These are phyloP conservation scores for Apodemus sylvaticus DNA, from an alignment of 2,113 vertebrate species.

Conservation along the genomic window DNA sequence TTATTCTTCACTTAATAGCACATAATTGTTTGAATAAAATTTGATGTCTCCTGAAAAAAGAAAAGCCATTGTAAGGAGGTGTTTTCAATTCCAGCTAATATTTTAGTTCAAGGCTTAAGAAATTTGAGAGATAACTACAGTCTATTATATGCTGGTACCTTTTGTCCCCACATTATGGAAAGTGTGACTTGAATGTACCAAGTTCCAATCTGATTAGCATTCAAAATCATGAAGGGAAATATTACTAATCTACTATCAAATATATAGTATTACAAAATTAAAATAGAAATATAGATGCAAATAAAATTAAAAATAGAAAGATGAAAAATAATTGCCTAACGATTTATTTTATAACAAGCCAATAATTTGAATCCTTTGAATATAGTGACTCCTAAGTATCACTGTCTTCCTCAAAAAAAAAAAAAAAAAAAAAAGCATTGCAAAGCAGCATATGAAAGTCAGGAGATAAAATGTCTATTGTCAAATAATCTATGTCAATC, in stretches of 20 bases:
- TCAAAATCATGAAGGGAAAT: not conserved
- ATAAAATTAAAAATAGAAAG: not conserved
- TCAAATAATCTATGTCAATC: not conserved
- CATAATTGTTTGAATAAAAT: conserved; percentile 83
- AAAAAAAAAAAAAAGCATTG: not conserved
- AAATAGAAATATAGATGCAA: not conserved
- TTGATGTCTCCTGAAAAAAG: conserved; percentile 71
- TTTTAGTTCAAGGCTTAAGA: conserved; percentile 3
- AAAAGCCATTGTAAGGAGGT: conserved; percentile 75
- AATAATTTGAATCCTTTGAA: not conserved
- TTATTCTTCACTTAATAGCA: conserved; percentile 83
- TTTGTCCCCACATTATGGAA: not conserved
- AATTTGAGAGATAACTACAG: conserved; percentile 7
- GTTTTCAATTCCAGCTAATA: conserved; percentile 59
- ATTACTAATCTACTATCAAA: not conserved
- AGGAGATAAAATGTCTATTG: not conserved
- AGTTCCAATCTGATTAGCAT: not conserved
- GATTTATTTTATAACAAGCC: not conserved
- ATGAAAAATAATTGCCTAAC: not conserved
- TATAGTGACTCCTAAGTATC: not conserved
- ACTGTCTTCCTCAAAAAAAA: not conserved
- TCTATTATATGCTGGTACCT: accelerated
- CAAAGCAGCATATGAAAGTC: not conserved
- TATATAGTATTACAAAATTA: not conserved
- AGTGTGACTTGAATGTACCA: not conserved